Percentiles rank a stretch among this genome's conserved stretches.
Evolutionary conservation across 1,140 invertebrate genomes (phyloP).

Genomic region (Bemisia tabaci): DNA sequence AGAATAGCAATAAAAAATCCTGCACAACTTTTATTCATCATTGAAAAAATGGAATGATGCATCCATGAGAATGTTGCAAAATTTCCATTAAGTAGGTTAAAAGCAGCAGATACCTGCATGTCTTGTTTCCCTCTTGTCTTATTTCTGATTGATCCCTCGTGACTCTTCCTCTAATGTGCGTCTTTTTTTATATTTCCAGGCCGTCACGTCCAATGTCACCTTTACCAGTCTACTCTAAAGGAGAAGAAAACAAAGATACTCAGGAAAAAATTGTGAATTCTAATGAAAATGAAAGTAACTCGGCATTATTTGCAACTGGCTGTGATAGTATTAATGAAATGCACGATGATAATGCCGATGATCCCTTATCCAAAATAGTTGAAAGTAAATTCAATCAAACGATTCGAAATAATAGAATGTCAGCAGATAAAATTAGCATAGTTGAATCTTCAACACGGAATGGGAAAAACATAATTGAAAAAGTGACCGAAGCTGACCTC

Average conservation of each 20-base stretch:
- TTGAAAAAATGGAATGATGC: no score
- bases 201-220: conserved; percentile 65
- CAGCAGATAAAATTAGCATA: not conserved
- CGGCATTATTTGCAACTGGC: not conserved
- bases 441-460: not conserved
- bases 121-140: no score
- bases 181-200: conserved; percentile 33
- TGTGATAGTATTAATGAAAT: not conserved
- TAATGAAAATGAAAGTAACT: not conserved
- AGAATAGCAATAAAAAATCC: no score
- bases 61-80: no score
- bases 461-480: not conserved
- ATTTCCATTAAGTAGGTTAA: no score
- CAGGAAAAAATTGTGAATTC: not conserved
- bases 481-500: not conserved
- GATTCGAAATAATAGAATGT: not conserved
- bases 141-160: no score
- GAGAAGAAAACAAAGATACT: conserved; percentile 3
- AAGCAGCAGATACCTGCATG: no score
- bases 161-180: no score
- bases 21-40: no score
- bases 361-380: not conserved
- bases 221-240: conserved; percentile 46
- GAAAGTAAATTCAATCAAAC: not conserved
- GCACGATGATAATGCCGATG: not conserved